phyloP scores from a whole-genome alignment of 2,113 vertebrate species.

The Hystrix brachyura region DNA sequence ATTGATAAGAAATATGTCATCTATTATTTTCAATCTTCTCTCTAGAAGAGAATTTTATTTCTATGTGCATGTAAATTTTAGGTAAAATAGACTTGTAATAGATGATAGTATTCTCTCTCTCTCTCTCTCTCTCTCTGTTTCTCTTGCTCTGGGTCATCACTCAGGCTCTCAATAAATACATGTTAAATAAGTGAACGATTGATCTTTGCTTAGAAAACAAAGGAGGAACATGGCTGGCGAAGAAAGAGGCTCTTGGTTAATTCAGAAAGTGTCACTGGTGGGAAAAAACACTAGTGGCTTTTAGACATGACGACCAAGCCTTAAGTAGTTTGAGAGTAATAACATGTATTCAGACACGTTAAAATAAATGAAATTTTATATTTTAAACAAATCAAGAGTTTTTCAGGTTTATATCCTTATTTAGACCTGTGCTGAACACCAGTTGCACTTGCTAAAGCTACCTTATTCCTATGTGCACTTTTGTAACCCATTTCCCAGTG shows the following conservation, averaged over 20 bases:
- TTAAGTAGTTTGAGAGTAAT: background rate
- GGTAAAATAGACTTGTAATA: background rate
- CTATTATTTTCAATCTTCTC: background rate
- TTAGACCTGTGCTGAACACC: slow-evolving; percentile 39
- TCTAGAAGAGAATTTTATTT: background rate
- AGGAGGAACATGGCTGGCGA: background rate
- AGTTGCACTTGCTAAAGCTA: slow-evolving; percentile 54
- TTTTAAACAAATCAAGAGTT: slow-evolving; percentile 31
- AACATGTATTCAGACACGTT: background rate
- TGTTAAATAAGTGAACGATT: background rate
- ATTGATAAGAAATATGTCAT: background rate
- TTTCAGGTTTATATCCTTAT: background rate
- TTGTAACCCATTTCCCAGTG: slow-evolving; percentile 56
- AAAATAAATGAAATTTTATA: slow-evolving; percentile 54
- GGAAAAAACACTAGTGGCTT: background rate
- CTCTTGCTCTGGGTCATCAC: background rate
- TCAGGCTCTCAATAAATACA: background rate
- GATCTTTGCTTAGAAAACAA: slow-evolving; percentile 26
- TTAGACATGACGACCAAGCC: background rate
- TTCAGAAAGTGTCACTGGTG: background rate
- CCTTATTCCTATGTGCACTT: slow-evolving; percentile 71
- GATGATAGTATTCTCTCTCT: background rate
- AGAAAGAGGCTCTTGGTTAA: background rate
- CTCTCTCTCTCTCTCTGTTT: too few relatives aligned
- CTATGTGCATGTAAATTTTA: background rate